These are phyloP conservation scores for Metridium senile DNA, from an alignment of 92 coral and sea anemone species.

Conservation along the genomic window DNA sequence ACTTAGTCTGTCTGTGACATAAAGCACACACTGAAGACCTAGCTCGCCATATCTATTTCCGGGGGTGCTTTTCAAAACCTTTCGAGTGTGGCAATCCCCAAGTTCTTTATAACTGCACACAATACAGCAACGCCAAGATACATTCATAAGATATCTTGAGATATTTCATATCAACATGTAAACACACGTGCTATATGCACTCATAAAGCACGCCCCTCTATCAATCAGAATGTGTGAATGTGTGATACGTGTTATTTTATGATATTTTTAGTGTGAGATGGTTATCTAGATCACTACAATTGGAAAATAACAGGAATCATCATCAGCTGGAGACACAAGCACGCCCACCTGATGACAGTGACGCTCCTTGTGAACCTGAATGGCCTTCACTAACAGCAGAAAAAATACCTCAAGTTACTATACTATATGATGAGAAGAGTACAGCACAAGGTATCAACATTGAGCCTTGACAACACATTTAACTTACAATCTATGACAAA, in stretches of 20 bases:
- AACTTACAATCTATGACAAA: too few relatives aligned
- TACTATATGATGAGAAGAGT: background rate
- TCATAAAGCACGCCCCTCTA: background rate
- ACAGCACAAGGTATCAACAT: background rate
- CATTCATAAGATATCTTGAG: too few relatives aligned
- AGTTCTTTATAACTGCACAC: too few relatives aligned
- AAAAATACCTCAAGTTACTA: background rate
- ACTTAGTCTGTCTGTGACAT: background rate
- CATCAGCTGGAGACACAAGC: background rate
- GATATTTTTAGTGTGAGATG: conserved; percentile 7
- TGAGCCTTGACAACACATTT: background rate
- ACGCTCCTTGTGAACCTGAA: conserved; percentile 25
- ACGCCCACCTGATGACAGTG: background rate
- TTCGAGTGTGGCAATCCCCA: too few relatives aligned
- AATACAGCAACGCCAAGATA: too few relatives aligned
- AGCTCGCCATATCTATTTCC: background rate
- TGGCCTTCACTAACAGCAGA: conserved; percentile 23
- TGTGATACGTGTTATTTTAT: background rate
- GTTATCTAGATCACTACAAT: conserved; percentile 10
- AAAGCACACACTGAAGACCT: background rate
- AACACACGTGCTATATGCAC: background rate
- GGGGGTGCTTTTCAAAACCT: too few relatives aligned
- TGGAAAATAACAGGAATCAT: background rate
- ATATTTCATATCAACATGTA: too few relatives aligned
- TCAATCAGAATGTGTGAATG: background rate